phyloP scores from a whole-genome alignment of 2,888 invertebrate genomes.

The Anoncus sp. region DNA sequence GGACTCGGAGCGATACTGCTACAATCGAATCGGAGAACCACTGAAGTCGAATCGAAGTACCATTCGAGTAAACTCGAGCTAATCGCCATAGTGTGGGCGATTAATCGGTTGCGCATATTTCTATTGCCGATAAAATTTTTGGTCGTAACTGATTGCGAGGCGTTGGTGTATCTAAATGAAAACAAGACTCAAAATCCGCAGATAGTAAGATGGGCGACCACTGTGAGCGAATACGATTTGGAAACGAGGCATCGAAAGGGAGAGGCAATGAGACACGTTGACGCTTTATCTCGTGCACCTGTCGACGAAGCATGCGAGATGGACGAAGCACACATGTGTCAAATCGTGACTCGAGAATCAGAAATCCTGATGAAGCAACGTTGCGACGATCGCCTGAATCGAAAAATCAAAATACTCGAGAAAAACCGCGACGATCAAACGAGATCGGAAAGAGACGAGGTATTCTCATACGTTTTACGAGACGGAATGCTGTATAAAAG shows the following conservation, averaged over 20 bases:
- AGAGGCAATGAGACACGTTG: conserved; percentile 45
- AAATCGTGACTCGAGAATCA: conserved; percentile 26
- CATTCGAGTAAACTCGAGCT: conserved; percentile 70
- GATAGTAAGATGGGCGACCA: conserved; percentile 27
- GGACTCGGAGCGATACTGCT: conserved; percentile 63
- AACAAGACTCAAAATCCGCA: conserved; percentile 63
- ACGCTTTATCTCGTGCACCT: conserved; percentile 49
- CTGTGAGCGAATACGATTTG: conserved; percentile 33
- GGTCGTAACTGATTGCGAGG: conserved; percentile 67
- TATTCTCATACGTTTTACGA: conserved; percentile 22
- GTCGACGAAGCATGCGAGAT: conserved; percentile 11
- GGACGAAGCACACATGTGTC: conserved; percentile 16
- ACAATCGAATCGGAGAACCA: conserved; percentile 63
- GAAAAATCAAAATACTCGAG: conserved; percentile 47
- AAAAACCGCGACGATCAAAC: conserved; percentile 28
- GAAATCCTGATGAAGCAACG: conserved; percentile 42
- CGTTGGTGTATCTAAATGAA: conserved; percentile 60
- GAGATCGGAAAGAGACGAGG: conserved; percentile 16
- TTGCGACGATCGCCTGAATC: conserved; percentile 26
- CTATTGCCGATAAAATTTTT: conserved; percentile 64
- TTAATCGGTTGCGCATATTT: conserved; percentile 50
- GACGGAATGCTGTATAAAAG: conserved; percentile 50
- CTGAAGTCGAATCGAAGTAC: conserved; percentile 59
- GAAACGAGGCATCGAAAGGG: conserved; percentile 35
- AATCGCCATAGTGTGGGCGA: conserved; percentile 68